Percentiles rank a stretch among this genome's conserved stretches.
Conservation (phyloP, 2,797 vertebrate genomes). For the Podarcis lilfordi region DNA sequence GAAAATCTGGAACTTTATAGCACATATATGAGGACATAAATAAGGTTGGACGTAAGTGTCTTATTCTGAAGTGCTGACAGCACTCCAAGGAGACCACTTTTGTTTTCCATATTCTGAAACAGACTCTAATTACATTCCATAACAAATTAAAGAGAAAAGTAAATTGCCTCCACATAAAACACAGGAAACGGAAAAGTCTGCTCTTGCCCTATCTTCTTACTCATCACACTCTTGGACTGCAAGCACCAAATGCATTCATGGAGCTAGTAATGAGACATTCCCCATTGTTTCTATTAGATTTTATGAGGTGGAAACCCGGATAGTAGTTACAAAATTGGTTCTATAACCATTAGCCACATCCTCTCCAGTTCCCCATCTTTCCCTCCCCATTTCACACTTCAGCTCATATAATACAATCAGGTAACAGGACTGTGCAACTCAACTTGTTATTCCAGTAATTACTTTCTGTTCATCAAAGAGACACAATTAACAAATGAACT, state of each 20-base stretch:
- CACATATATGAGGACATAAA: background rate
- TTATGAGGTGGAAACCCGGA: background rate
- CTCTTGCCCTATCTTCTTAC: slow-evolving; percentile 41
- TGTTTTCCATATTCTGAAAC: slow-evolving; percentile 26
- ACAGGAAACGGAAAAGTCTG: slow-evolving; percentile 45
- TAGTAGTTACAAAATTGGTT: slow-evolving; percentile 35
- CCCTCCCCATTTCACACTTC: slow-evolving; percentile 40
- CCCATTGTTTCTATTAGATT: slow-evolving; percentile 15
- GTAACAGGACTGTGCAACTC: slow-evolving; percentile 55
- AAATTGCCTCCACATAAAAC: slow-evolving; percentile 23
- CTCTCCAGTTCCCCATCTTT: slow-evolving; percentile 26
- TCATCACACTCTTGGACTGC: slow-evolving; percentile 13
- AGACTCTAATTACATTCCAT: slow-evolving; percentile 24
- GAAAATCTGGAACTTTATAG: slow-evolving; percentile 27
- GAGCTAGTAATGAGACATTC: slow-evolving; percentile 1
- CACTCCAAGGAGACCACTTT: slow-evolving; percentile 35
- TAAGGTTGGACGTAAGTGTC: slow-evolving; percentile 30
- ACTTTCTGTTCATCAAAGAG: slow-evolving; percentile 57
- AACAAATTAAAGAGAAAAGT: slow-evolving; percentile 16
- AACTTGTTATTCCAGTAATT: slow-evolving; percentile 54
- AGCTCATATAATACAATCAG: slow-evolving; percentile 15
- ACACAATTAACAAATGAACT: background rate
- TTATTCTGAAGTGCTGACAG: slow-evolving; percentile 28
- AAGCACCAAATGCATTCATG: slow-evolving; percentile 24
- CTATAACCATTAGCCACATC: slow-evolving; percentile 33